phyloP scores from a whole-genome alignment of 2,888 invertebrate species.

The Norana najaformis region DNA sequence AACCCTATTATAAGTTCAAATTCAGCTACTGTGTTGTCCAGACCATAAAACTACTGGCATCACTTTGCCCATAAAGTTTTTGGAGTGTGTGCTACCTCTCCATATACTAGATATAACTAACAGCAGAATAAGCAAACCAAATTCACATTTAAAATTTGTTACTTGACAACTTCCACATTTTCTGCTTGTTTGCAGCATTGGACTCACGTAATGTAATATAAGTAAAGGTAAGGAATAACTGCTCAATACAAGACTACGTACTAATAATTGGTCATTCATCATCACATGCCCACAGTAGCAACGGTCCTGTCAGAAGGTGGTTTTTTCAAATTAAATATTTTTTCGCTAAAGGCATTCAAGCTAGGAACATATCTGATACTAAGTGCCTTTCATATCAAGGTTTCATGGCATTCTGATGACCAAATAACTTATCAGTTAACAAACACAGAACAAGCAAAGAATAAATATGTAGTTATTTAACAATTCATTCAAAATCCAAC shows the following conservation, averaged over 20 bases:
- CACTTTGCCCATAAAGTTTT: neutral
- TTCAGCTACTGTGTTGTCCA: neutral
- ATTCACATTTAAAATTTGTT: neutral
- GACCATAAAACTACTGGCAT: neutral
- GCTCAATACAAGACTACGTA: neutral
- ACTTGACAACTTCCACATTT: neutral
- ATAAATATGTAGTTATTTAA: neutral
- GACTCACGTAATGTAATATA: neutral
- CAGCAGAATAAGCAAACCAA: neutral
- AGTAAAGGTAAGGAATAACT: neutral
- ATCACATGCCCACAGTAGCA: too few species aligned
- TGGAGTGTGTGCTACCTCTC: neutral
- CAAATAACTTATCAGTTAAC: neutral
- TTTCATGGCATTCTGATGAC: neutral
- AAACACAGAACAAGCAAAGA: neutral
- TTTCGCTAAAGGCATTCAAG: neutral
- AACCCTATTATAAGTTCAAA: constrained; percentile 13
- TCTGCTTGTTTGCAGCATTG: neutral
- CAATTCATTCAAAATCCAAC: neutral
- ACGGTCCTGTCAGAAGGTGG: too few species aligned
- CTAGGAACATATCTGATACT: neutral
- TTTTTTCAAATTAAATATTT: neutral
- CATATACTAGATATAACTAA: neutral
- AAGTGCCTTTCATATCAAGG: neutral
- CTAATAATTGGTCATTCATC: neutral